A percentile compares a stretch with the other conserved stretches of the same genome.
Evolutionary conservation across 2,797 vertebrate species (phyloP).

Genomic region (Pyrocephalus nanus): DNA sequence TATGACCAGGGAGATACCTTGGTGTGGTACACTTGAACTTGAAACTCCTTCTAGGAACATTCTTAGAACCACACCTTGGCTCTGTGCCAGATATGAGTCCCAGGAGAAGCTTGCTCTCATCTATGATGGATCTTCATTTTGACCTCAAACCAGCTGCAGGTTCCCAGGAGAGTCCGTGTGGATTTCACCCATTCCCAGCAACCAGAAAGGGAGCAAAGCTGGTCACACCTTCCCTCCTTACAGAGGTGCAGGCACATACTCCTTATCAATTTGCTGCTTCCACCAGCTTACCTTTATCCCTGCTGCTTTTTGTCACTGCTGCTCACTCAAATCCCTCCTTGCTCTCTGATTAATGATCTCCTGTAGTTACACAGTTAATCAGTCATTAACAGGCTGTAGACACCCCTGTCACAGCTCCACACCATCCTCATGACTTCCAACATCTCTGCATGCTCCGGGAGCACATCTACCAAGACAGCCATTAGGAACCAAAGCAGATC

Average conservation of each 20-base stretch:
- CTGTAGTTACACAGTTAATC: neutral
- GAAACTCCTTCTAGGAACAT: neutral
- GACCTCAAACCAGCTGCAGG: neutral
- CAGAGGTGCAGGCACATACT: rapidly evolving
- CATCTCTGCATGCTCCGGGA: neutral
- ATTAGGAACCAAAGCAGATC: neutral
- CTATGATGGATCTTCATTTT: neutral
- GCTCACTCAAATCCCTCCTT: neutral
- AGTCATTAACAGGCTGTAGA: neutral
- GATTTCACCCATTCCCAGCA: neutral
- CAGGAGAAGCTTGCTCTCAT: neutral
- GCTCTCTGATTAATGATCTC: neutral
- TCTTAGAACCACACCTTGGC: rapidly evolving
- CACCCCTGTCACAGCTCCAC: neutral
- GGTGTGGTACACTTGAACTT: rapidly evolving
- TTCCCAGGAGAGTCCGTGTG: neutral
- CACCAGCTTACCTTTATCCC: neutral
- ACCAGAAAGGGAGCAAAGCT: neutral
- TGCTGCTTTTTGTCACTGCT: neutral
- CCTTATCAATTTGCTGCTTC: neutral
- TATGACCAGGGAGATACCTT: neutral
- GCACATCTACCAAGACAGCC: neutral
- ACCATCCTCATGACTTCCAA: rapidly evolving
- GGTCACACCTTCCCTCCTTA: neutral
- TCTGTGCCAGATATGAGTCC: neutral